Percentiles rank a stretch among this genome's conserved stretches.
Evolutionary conservation across 2,113 vertebrate genomes (phyloP).

Genomic region (Cacatua alba): DNA sequence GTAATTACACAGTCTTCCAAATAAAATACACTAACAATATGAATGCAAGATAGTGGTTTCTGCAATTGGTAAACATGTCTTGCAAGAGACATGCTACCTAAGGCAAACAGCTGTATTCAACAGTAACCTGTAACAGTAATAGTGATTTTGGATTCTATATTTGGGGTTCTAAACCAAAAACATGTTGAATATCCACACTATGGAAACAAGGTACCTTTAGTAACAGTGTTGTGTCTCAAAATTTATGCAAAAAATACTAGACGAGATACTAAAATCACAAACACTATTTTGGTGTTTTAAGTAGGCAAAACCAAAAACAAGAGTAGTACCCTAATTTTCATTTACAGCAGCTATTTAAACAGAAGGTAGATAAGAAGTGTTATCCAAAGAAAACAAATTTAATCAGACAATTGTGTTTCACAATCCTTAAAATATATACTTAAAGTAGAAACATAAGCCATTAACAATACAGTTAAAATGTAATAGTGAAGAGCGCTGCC

Average conservation of each 20-base stretch:
- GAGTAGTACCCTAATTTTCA: not conserved
- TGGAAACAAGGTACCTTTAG: not conserved
- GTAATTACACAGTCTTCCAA: not conserved
- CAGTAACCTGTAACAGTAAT: not conserved
- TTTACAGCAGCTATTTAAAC: not conserved
- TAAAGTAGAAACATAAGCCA: not conserved
- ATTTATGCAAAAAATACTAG: not conserved
- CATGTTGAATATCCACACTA: not conserved
- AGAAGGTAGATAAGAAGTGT: not conserved
- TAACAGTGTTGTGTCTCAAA: not conserved
- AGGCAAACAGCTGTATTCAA: not conserved
- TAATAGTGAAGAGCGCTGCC: not conserved
- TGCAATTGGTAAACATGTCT: not conserved
- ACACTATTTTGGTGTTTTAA: not conserved
- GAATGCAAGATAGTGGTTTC: not conserved
- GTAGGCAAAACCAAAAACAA: not conserved
- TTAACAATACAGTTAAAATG: not conserved
- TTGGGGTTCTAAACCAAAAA: not conserved
- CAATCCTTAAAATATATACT: not conserved
- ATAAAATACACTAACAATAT: not conserved
- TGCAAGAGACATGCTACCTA: not conserved
- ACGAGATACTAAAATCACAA: not conserved
- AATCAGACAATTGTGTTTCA: not conserved
- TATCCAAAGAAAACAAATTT: not conserved
- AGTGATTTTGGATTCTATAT: not conserved